Base-by-base conservation (phyloP, 2,888 invertebrate genomes). In the Synergus umbraculus region DNA sequence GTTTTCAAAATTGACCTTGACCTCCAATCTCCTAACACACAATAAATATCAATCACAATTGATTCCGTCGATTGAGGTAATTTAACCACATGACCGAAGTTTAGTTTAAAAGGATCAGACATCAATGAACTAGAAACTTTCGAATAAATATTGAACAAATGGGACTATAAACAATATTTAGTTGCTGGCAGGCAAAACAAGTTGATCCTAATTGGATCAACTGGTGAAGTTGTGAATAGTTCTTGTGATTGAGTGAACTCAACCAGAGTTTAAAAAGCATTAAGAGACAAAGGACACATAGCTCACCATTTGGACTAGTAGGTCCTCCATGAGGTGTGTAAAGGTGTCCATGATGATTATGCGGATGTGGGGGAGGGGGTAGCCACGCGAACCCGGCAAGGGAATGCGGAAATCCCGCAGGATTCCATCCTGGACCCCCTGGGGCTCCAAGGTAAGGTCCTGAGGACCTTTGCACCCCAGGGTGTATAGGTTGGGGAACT, bases 381-480 rank as follows among this genome's bases (percentile, higher is more conserved):
- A 95, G 93, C 94, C 95, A 95, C 22, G 95, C 94, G 85, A 95
- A 95, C 80, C 95, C 95, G 29, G 95, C 94, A 85, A 95, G 86
- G 66, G 91, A 89, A 88, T 92, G 92, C 82, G 92, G 91, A 86
- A 92, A 92, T 85, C 91, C 92, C 81, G 92, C 90, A 77, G 92
- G 91, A 82, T 89, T 91, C 89, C 92, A 92, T 46, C 91, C 91
- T 79, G 91, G 90, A 79, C 88, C 91, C 79, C 88, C 90, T 94
- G 76, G 82, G 94, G 94, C 95, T 22, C 82, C 95, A 88, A 86
- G 92, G 92, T 86, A 95, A 93, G 84, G 94, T 93, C 85, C 93
- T 84, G 93, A 93, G 85, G 95, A 91, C 89, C 95, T 92, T 82
- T 95, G 95, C 88, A 95, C 92, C 37, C 93, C 93, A 7, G 94